A percentile compares a stretch with the other conserved stretches of the same genome.
These are phyloP conservation scores for Bombus huntii DNA, from an alignment of 1,140 invertebrate species.

Conservation along the genomic window DNA sequence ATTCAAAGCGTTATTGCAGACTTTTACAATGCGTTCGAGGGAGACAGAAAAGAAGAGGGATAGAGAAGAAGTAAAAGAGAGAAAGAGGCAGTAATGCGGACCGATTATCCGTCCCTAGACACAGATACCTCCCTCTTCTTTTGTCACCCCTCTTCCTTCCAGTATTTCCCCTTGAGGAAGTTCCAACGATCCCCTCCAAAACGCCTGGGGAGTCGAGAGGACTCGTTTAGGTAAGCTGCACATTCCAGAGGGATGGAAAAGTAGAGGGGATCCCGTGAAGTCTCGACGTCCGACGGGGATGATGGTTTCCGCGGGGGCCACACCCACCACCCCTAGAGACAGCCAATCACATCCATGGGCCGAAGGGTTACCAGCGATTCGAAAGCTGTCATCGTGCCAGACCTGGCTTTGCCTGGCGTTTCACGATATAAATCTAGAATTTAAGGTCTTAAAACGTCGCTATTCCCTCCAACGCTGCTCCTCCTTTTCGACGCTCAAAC, in stretches of 20 bases:
- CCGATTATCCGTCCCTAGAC: constrained; percentile 72
- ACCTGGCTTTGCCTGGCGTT: constrained; percentile 50
- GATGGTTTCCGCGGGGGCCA: constrained; percentile 70
- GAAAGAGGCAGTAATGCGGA: constrained; percentile 61
- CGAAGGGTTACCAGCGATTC: constrained; percentile 65
- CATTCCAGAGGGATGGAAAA: constrained; percentile 67
- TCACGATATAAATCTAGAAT: constrained; percentile 73
- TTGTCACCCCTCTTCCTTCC: constrained; percentile 35
- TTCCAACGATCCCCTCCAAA: constrained; percentile 53
- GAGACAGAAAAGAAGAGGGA: not conserved
- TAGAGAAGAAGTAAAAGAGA: not conserved
- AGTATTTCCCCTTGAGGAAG: constrained; percentile 36
- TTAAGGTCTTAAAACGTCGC: constrained; percentile 73
- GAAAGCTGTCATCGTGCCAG: constrained; percentile 70
- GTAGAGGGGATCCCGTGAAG: constrained; percentile 64
- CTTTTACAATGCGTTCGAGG: constrained; percentile 15
- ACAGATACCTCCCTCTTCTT: constrained; percentile 60
- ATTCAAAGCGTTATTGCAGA: constrained; percentile 44
- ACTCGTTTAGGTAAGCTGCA: constrained; percentile 67
- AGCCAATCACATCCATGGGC: constrained; percentile 68
- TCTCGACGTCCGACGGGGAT: constrained; percentile 64
- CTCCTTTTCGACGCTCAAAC: constrained; percentile 51
- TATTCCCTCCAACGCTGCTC: constrained; percentile 23
- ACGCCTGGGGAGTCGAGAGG: constrained; percentile 48
- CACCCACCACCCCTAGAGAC: constrained; percentile 72